Base-by-base conservation (phyloP, 2,113 vertebrate species). In the Alouatta palliata region DNA sequence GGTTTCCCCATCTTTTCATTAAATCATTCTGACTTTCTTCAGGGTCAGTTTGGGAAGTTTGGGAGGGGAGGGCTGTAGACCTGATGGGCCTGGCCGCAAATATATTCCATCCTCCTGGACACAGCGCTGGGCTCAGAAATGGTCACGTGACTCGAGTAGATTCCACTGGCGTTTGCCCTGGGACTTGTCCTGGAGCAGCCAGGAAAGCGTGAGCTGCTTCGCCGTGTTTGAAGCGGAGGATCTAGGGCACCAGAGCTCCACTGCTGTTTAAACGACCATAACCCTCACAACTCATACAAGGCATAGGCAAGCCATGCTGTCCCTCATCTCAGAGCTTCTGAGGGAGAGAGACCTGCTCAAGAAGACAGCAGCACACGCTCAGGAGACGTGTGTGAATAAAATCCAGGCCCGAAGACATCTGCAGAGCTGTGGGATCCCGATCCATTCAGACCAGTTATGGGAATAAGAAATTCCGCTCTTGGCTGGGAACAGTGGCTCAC, bases 361-460 rank as follows among this genome's bases (percentile, higher is more conserved):
- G 32, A 35, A 43, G 2, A 37, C 3, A 45, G 54, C 14, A 32
- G 21, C 64, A 27, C 37, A 30, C 40, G 1, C 25, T n/a, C 7
- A 1, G 20, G 70, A n/a, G 85, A 68, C 2, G 6, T 0, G 9
- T 10, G 8, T 3, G 47, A 64, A 5, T 7, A 32, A 49, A 45
- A 0, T 40, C 2, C 10, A 2, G 40, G 10, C 40, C 17, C 8
- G 9, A 52, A 7, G 75, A n/a, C 3, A 0, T 14, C 10, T 0
- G 32, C 25, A 3, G 88, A 47, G 47, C 87, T 56, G 35, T 0
- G 0, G 1, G 40, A 12, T 10, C 27, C 20, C 4, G 1, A 37
- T 21, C 6, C 5, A 4, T 17, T 21, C 64, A 20, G 87, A 23
- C 58, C 16, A 6, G 3, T 6, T 19, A 14, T 0, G 0, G 79